Base-by-base conservation (phyloP, 1,140 invertebrate genomes). In the Drosophila pallidifrons region DNA sequence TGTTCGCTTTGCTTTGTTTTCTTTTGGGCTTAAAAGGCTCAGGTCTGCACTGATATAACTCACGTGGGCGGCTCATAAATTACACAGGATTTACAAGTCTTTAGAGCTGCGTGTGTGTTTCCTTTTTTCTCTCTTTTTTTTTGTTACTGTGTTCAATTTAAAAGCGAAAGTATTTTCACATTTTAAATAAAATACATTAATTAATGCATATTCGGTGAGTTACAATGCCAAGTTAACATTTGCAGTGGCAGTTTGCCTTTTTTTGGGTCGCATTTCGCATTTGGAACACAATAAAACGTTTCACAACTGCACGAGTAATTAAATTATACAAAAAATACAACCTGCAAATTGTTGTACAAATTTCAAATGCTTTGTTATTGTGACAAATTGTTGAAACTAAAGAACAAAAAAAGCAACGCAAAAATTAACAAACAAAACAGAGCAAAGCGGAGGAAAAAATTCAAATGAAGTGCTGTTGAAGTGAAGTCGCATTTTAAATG, bases 301-400 rank as follows among this genome's bases (percentile, higher is more conserved):
- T 49, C 43, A 52, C 46, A 45, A 52, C 43, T 41, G 32, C 54
- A 38, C 30, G 25, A 28, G 43, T 70, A 70, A 70, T 75, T 75
- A 20, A 75, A 70, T 71, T 46, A 57, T 15, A 43, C 11, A 43
- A 57, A 65, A 75, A 63, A 55, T 54, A 47, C 30, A 73, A 73
- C 20, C 20, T 69, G 54, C 38, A 73, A 59, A 45, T 75, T 71
- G 68, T 75, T 64, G 38, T 63, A 60, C 52, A 72, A 51, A 77
- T 77, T 79, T 77, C 65, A 82, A 82, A 71, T 82, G 77, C 76
- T 74, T 88, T 88, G 77, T 88, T 82, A 72, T 77, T 79, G 69
- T 65, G 67, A 88, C 83, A 82, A 88, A 88, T 88, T 83, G 83
- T 76, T 58, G 70, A 61, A 64, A 78, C 59, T 60, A 38, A 25